A percentile compares a stretch with the other conserved stretches of the same genome.
These are phyloP conservation scores for Archips xylosteana DNA, from an alignment of 2,888 invertebrate genomes.

Conservation along the genomic window DNA sequence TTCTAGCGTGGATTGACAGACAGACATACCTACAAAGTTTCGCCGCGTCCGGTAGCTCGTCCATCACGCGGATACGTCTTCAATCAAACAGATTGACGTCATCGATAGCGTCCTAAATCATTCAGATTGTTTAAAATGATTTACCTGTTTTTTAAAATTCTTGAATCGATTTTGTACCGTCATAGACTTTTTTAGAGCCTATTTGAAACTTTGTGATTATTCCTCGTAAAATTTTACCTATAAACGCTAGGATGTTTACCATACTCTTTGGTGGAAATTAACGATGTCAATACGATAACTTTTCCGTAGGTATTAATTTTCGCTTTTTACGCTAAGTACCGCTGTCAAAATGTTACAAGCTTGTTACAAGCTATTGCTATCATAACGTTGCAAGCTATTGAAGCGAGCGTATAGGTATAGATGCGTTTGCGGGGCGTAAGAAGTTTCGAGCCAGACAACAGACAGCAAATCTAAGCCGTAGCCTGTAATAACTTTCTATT, in stretches of 20 bases:
- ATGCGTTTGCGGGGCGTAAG: background rate
- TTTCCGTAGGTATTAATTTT: too few species aligned
- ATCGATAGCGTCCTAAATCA: constrained; percentile 23
- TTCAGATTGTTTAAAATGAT: constrained; percentile 29
- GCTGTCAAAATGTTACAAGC: too few species aligned
- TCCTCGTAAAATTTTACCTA: too few species aligned
- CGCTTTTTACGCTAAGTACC: too few species aligned
- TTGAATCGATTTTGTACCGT: background rate
- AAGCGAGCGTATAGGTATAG: too few species aligned
- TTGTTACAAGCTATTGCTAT: too few species aligned
- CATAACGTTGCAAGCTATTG: too few species aligned
- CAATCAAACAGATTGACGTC: constrained; percentile 36
- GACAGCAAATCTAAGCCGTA: background rate
- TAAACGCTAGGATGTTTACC: background rate
- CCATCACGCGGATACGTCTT: constrained; percentile 34
- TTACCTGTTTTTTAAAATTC: constrained; percentile 22
- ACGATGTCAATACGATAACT: too few species aligned
- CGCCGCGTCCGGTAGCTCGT: constrained; percentile 41
- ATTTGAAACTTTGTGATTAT: background rate
- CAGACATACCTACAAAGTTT: constrained; percentile 31
- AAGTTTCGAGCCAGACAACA: background rate
- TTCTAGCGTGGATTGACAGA: constrained; percentile 11
- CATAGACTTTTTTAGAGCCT: background rate
- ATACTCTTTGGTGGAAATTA: too few species aligned
- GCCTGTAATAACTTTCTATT: constrained; percentile 4